Conservation (phyloP, 2,113 vertebrate species). For the Empidonax traillii region DNA sequence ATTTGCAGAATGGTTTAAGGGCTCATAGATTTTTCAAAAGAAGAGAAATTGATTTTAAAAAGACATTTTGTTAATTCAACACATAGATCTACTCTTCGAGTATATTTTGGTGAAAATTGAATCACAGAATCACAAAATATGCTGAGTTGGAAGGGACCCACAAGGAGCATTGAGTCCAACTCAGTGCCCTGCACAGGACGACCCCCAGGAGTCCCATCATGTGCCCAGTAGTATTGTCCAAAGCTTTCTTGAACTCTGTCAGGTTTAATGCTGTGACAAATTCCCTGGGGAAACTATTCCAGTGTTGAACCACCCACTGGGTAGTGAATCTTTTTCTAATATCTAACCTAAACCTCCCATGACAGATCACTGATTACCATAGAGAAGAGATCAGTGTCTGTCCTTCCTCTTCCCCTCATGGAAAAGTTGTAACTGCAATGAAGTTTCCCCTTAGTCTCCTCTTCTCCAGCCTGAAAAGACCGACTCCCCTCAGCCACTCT, state of each 20-base stretch:
- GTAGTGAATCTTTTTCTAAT: neutral
- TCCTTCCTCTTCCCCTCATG: neutral
- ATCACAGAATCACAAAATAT: neutral
- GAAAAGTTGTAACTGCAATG: neutral
- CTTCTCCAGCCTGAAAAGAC: neutral
- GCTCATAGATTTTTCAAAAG: neutral
- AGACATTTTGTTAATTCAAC: neutral
- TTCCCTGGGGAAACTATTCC: neutral
- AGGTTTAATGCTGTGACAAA: neutral
- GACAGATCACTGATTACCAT: neutral
- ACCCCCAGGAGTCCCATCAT: neutral
- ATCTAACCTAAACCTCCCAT: neutral
- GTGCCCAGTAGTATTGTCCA: neutral
- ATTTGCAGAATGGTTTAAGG: neutral
- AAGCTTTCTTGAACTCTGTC: neutral
- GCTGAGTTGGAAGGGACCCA: neutral
- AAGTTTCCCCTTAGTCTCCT: neutral
- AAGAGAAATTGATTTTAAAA: neutral
- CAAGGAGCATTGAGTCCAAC: neutral
- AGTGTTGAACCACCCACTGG: neutral
- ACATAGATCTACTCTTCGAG: neutral
- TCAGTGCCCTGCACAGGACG: neutral
- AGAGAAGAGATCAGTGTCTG: neutral
- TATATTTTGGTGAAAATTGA: neutral
- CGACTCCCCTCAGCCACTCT: neutral